These are phyloP conservation scores for Cotesia typhae DNA, from an alignment of 1,140 invertebrate genomes.

Conservation along the genomic window DNA sequence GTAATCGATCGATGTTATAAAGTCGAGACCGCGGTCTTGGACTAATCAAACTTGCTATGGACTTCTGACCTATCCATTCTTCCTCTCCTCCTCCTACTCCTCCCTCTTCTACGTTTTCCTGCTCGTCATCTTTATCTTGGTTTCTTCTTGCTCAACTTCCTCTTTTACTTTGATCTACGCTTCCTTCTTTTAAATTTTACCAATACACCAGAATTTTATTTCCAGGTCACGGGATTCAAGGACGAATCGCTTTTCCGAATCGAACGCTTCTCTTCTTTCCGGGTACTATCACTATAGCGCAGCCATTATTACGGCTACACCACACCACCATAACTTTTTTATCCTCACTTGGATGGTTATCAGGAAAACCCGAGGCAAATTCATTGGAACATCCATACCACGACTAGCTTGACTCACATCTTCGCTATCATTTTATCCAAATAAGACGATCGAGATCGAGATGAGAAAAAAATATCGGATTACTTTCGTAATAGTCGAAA, in stretches of 20 bases:
- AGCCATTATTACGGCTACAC: neutral
- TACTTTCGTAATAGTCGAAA: neutral
- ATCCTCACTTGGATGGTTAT: conserved; percentile 11
- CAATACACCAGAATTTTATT: conserved; percentile 3
- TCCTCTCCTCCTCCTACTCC: neutral
- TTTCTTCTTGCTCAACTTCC: neutral
- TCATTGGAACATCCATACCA: conserved; percentile 7
- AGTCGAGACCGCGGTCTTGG: too few relatives aligned
- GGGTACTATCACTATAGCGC: too few relatives aligned
- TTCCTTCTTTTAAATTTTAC: neutral
- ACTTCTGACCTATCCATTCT: too few relatives aligned
- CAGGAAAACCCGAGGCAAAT: neutral
- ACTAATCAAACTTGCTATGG: too few relatives aligned
- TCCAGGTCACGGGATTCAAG: conserved; percentile 23
- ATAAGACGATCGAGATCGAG: conserved; percentile 9
- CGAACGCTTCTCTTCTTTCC: neutral
- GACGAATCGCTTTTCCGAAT: conserved; percentile 17
- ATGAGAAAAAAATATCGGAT: neutral
- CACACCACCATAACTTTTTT: neutral
- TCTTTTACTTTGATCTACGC: neutral
- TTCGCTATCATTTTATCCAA: neutral
- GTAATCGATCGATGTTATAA: too few relatives aligned
- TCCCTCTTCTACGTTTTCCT: neutral
- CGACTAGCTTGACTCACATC: neutral
- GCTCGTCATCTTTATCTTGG: neutral